Conservation (phyloP, 2,797 vertebrate genomes). For the Petrocephalus sullivani region DNA sequence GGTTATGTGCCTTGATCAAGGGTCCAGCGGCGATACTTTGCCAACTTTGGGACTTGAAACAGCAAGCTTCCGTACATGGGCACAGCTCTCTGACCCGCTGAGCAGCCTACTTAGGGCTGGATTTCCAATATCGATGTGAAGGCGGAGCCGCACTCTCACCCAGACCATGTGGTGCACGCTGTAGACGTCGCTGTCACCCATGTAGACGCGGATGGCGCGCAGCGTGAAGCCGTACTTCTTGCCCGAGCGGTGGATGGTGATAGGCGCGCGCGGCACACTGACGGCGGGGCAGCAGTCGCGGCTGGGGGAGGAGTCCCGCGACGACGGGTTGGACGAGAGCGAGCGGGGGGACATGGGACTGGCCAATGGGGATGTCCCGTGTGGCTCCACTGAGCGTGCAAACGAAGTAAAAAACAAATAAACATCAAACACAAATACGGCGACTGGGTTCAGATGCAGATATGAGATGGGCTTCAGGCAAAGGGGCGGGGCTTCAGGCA, state of each 20-base stretch:
- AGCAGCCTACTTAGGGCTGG: background rate
- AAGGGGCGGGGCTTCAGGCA: background rate
- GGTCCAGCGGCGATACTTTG: background rate
- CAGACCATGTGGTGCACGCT: conserved; percentile 87
- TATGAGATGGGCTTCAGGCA: background rate
- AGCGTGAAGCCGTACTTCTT: conserved; percentile 88
- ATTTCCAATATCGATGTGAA: background rate
- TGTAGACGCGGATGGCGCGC: conserved; percentile 84
- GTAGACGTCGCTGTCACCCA: conserved; percentile 87
- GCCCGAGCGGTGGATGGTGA: conserved; percentile 82
- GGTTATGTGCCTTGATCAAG: background rate
- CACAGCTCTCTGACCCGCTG: background rate
- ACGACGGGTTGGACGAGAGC: conserved; percentile 80
- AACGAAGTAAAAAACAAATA: background rate
- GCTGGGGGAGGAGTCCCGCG: conserved; percentile 82
- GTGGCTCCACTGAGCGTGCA: conserved; percentile 71
- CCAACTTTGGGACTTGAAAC: background rate
- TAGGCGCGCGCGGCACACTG: conserved; percentile 73
- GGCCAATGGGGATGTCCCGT: conserved; percentile 75
- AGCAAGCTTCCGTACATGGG: background rate
- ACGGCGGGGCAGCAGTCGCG: conserved; percentile 79
- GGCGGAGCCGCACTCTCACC: conserved; percentile 57
- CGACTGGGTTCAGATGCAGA: background rate
- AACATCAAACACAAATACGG: background rate
- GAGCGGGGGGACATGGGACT: conserved; percentile 88